These are phyloP conservation scores for Pampusana beccarii DNA, from an alignment of 2,113 vertebrate genomes.

Conservation along the genomic window DNA sequence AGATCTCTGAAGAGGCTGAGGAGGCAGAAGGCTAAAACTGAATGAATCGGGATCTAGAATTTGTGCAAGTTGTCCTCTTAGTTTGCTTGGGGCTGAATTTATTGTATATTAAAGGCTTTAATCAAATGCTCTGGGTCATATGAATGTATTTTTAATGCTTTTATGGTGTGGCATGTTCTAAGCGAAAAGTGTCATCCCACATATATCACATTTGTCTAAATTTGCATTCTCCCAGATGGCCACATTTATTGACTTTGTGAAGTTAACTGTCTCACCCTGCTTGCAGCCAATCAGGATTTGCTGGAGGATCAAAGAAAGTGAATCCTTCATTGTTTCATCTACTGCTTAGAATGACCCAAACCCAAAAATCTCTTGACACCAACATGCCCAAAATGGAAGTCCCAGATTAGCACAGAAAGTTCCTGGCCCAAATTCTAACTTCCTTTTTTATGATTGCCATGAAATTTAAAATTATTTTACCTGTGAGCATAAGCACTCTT, in stretches of 20 bases:
- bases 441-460: background rate
- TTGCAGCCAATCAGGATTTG: background rate
- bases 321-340: constrained; percentile 29
- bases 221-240: constrained; percentile 27
- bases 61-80: background rate
- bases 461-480: background rate
- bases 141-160: constrained; percentile 43
- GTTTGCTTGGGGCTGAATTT: constrained; percentile 25
- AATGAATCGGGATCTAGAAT: constrained; percentile 14
- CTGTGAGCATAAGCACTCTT: background rate
- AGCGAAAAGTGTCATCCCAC: constrained; percentile 44
- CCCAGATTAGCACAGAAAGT: constrained; percentile 1
- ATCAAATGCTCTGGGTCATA: constrained; percentile 26
- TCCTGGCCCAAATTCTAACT: background rate
- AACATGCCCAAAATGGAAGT: background rate
- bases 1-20: background rate
- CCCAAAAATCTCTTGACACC: constrained; percentile 32
- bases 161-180: constrained; percentile 48
- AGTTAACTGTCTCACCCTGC: constrained; percentile 7
- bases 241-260: constrained; percentile 38
- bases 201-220: constrained; percentile 54
- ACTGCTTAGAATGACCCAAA: constrained; percentile 25
- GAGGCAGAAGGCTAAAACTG: constrained; percentile 14
- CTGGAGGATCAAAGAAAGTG: background rate
- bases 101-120: constrained; percentile 48